Percentiles rank a stretch among this genome's conserved stretches.
Evolutionary conservation across 2,888 invertebrate genomes (phyloP).

Genomic region (Andrena praecox): DNA sequence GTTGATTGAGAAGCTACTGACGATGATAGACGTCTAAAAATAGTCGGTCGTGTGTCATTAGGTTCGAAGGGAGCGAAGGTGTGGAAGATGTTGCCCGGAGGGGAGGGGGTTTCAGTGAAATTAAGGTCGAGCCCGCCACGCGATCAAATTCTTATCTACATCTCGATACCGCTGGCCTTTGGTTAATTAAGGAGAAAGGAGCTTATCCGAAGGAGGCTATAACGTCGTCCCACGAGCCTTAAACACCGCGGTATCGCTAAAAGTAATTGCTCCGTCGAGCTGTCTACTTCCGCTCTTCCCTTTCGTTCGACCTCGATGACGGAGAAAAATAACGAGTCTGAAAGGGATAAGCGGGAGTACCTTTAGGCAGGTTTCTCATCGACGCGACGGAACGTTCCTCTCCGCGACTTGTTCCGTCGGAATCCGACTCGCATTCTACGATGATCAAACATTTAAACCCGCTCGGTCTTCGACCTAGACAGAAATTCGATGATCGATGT

Average conservation of each 20-base stretch:
- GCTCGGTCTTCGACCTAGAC: too few relatives aligned
- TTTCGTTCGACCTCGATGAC: conserved; percentile 41
- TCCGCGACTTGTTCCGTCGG: too few relatives aligned
- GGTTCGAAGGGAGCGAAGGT: conserved; percentile 13
- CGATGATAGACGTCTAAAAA: conserved; percentile 18
- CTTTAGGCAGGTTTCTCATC: conserved; percentile 8
- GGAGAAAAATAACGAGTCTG: conserved; percentile 37
- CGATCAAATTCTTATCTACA: conserved; percentile 77
- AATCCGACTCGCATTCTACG: not conserved
- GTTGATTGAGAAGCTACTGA: not conserved
- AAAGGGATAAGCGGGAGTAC: conserved; percentile 35
- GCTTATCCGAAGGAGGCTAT: conserved; percentile 68
- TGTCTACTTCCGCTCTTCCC: conserved; percentile 22
- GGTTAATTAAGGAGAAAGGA: conserved; percentile 77
- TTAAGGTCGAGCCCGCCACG: conserved; percentile 73
- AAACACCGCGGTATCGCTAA: conserved; percentile 70
- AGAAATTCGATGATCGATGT: not conserved
- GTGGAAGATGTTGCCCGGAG: conserved; percentile 35
- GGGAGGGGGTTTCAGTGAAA: conserved; percentile 64
- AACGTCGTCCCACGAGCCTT: conserved; percentile 61
- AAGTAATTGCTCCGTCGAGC: conserved; percentile 70
- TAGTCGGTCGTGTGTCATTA: conserved; percentile 21
- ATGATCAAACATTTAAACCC: not conserved
- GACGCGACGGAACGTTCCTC: not conserved
- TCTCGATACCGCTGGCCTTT: conserved; percentile 73